phyloP scores from a whole-genome alignment of 2,113 vertebrate species.

The Spheniscus mendiculus region DNA sequence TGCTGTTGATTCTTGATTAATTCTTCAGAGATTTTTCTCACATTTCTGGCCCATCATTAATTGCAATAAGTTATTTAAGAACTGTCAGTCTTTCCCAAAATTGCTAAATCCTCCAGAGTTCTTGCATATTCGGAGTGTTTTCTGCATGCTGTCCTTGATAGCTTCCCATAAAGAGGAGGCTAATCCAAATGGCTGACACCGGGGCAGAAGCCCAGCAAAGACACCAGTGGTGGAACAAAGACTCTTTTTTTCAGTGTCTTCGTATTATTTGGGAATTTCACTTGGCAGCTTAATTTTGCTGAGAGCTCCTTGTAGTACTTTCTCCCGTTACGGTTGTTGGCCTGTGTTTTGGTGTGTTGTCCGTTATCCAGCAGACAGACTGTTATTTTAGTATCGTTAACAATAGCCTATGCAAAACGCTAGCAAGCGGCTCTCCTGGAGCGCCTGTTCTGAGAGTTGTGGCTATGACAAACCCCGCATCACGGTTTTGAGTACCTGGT shows the following conservation, averaged over 20 bases:
- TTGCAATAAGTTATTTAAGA: not conserved
- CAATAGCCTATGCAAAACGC: not conserved
- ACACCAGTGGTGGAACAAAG: not conserved
- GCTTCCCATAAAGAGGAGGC: not conserved
- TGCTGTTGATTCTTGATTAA: not conserved
- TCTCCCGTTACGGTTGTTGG: accelerated
- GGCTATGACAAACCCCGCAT: not conserved
- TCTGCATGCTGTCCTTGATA: not conserved
- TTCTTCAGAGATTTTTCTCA: not conserved
- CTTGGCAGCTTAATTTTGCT: not conserved
- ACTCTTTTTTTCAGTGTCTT: not conserved
- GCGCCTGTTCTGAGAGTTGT: not conserved
- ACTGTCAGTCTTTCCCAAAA: not conserved
- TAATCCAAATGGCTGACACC: not conserved
- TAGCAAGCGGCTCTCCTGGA: not conserved
- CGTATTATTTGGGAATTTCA: not conserved
- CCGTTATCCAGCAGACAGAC: not conserved
- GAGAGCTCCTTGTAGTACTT: not conserved
- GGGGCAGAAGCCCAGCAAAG: not conserved
- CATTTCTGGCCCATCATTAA: not conserved
- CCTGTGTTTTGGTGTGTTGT: not conserved
- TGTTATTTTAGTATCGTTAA: not conserved
- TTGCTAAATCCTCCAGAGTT: not conserved
- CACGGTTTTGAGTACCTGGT: not conserved
- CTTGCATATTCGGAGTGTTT: not conserved